Evolutionary conservation across 2,113 vertebrate species (phyloP).

Genomic region (Anseranas semipalmata): DNA sequence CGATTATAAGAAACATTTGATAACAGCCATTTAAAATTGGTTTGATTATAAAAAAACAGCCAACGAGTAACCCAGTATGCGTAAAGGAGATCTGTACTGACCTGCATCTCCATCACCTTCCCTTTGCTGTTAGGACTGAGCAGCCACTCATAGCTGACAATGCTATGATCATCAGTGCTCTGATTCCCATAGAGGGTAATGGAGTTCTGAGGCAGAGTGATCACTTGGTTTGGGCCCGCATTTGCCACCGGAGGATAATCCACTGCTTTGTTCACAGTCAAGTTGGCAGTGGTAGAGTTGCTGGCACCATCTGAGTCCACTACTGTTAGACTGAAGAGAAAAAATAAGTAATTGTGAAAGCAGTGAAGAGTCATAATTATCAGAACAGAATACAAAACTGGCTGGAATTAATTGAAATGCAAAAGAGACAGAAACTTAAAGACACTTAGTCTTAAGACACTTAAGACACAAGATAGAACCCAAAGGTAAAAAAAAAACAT

Average conservation of each 20-base stretch:
- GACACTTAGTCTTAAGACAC: too few species aligned
- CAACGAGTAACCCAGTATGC: not conserved
- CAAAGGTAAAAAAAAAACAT: not conserved
- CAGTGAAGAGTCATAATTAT: not conserved
- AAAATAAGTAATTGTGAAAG: not conserved
- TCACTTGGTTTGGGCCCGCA: slow-evolving; percentile 92
- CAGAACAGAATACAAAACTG: not conserved
- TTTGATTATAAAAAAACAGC: not conserved
- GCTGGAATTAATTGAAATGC: not conserved
- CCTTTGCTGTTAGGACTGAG: slow-evolving; percentile 94
- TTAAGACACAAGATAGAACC: not conserved
- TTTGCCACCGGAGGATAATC: slow-evolving; percentile 95
- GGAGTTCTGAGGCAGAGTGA: slow-evolving; percentile 93
- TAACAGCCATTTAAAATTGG: not conserved
- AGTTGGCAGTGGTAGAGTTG: slow-evolving; percentile 87
- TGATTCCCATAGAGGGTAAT: slow-evolving; percentile 92
- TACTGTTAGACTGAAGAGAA: slow-evolving; percentile 85
- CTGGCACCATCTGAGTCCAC: slow-evolving; percentile 93
- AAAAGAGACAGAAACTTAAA: not conserved
- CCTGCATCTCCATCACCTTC: slow-evolving; percentile 99
- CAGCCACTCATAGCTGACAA: slow-evolving; percentile 94
- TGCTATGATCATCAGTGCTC: slow-evolving; percentile 94
- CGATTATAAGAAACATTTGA: not conserved
- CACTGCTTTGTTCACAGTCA: slow-evolving; percentile 93
- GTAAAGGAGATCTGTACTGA: slow-evolving; percentile 54